phyloP scores from a whole-genome alignment of 2,888 invertebrate species.

The Drosophila mulleri region DNA sequence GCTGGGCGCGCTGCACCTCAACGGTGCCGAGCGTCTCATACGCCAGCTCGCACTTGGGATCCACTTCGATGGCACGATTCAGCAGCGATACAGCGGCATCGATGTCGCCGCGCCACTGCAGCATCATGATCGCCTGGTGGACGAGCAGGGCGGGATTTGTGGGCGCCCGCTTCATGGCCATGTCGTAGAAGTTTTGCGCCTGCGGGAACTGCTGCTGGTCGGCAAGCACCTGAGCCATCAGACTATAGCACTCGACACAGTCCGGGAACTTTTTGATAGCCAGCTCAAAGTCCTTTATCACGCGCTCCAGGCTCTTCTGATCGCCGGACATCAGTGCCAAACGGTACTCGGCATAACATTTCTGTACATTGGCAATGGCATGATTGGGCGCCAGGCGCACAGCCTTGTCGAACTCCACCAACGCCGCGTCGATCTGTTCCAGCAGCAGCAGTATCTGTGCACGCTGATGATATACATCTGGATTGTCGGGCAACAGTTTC shows the following conservation, averaged over 20 bases:
- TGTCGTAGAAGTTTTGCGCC: constrained; percentile 92
- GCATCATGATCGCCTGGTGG: constrained; percentile 92
- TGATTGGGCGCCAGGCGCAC: constrained; percentile 93
- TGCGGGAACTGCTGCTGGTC: constrained; percentile 93
- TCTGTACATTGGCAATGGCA: constrained; percentile 94
- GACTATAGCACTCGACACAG: constrained; percentile 93
- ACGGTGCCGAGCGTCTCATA: constrained; percentile 98
- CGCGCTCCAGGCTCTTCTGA: constrained; percentile 87
- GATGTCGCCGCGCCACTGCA: constrained; percentile 94
- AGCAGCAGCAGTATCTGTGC: constrained; percentile 94
- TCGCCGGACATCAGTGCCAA: constrained; percentile 88
- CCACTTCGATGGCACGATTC: constrained; percentile 93
- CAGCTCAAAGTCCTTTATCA: constrained; percentile 90
- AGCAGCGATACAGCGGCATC: constrained; percentile 92
- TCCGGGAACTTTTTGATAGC: constrained; percentile 92
- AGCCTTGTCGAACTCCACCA: constrained; percentile 93
- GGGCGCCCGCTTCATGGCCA: constrained; percentile 93
- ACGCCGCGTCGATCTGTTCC: constrained; percentile 92
- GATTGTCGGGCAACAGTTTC: constrained; percentile 90
- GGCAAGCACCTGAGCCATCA: constrained; percentile 95
- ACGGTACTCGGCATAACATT: constrained; percentile 95
- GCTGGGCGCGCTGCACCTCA: constrained; percentile 95
- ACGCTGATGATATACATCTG: constrained; percentile 96
- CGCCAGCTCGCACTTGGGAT: constrained; percentile 96
- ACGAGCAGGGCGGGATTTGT: constrained; percentile 94